A percentile compares a stretch with the other conserved stretches of the same genome.
Conservation (phyloP, 2,888 invertebrate genomes). For the Orthonevra nobilis region DNA sequence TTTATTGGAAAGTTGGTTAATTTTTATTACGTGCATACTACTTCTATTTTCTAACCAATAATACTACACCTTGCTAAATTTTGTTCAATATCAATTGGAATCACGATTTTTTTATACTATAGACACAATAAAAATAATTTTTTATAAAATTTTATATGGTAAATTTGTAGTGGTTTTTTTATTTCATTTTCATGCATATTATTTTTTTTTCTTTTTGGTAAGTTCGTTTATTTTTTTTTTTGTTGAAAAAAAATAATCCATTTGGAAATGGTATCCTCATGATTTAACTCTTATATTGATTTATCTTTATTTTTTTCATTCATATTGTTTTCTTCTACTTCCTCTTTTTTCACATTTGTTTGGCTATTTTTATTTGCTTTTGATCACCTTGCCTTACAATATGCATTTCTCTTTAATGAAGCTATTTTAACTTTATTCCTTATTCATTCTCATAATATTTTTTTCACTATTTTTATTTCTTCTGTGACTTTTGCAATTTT, state of each 20-base stretch:
- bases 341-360: conserved; percentile 6
- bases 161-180: conserved; percentile 44
- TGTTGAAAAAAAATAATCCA: neutral
- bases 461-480: too few relatives aligned
- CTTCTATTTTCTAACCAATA: conserved; percentile 34
- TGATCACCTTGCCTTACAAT: neutral
- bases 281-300: neutral
- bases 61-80: conserved; percentile 33
- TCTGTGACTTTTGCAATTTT: too few relatives aligned
- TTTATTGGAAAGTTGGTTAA: conserved; percentile 32
- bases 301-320: neutral
- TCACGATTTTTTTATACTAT: conserved; percentile 57
- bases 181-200: conserved; percentile 18
- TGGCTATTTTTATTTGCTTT: neutral
- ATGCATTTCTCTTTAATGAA: conserved; percentile 1
- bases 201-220: conserved; percentile 33
- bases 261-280: neutral
- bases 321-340: neutral
- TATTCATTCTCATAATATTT: neutral
- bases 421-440: neutral
- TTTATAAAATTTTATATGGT: conserved; percentile 43
- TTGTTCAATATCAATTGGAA: conserved; percentile 53
- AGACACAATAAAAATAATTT: conserved; percentile 59
- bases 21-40: conserved; percentile 25
- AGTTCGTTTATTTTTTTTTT: conserved; percentile 12